A percentile compares a stretch with the other conserved stretches of the same genome.
Evolutionary conservation across 2,888 invertebrate genomes (phyloP).

Genomic region (Lissonota sp.): DNA sequence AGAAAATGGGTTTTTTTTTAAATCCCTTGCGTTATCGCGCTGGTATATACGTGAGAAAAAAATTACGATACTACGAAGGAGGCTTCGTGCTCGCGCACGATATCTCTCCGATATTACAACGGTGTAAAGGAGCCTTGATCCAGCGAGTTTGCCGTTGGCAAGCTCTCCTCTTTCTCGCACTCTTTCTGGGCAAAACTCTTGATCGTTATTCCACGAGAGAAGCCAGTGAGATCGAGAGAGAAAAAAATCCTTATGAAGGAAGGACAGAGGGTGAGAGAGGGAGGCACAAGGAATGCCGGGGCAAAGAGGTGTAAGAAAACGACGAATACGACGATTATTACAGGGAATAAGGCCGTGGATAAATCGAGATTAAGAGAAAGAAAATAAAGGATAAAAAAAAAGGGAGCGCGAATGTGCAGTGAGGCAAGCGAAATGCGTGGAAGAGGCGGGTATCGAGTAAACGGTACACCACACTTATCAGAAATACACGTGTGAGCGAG

Average conservation of each 20-base stretch:
- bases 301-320: slow-evolving; percentile 41
- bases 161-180: no score
- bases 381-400: slow-evolving; percentile 6
- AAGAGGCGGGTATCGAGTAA: slow-evolving; percentile 41
- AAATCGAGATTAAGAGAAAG: slow-evolving; percentile 38
- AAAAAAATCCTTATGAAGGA: slow-evolving; percentile 1
- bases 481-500: slow-evolving; percentile 17
- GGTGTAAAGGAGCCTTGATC: no score
- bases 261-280: slow-evolving; percentile 1
- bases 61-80: no score
- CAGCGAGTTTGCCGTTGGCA: no score
- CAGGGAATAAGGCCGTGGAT: slow-evolving; percentile 34
- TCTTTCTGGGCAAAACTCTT: neutral
- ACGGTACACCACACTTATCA: slow-evolving; percentile 39
- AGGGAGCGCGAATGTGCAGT: slow-evolving; percentile 11
- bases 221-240: slow-evolving; percentile 8
- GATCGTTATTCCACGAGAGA: slow-evolving; percentile 6
- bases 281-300: neutral
- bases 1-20: no score
- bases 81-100: no score
- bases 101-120: no score
- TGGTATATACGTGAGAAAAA: no score
- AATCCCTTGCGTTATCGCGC: no score
- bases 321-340: slow-evolving; percentile 48
- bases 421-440: slow-evolving; percentile 10